Conservation (phyloP, 2,113 vertebrate species). For the Phyllostomus discolor region DNA sequence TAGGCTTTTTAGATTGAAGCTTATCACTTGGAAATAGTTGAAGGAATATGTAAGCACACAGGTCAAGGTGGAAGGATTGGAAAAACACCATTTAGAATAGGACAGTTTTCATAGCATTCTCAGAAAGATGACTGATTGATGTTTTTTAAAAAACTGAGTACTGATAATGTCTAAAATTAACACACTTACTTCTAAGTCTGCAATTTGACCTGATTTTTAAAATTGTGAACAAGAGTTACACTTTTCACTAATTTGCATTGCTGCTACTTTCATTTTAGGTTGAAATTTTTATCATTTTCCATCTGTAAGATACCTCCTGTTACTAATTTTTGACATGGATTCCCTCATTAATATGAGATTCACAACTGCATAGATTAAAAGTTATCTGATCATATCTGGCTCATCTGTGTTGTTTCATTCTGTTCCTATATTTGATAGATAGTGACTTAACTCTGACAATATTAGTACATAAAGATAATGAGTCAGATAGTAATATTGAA, state of each 20-base stretch:
- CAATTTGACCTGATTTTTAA: slow-evolving; percentile 61
- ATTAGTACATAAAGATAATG: slow-evolving; percentile 61
- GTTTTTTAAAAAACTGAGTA: slow-evolving; percentile 15
- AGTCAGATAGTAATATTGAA: slow-evolving; percentile 43
- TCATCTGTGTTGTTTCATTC: slow-evolving; percentile 60
- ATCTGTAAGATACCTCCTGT: slow-evolving; percentile 72
- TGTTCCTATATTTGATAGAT: slow-evolving; percentile 62
- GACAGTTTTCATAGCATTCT: background rate
- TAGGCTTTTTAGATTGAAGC: background rate
- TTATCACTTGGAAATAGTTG: background rate
- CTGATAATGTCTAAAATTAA: slow-evolving; percentile 42
- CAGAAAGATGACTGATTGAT: slow-evolving; percentile 28
- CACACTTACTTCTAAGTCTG: slow-evolving; percentile 57
- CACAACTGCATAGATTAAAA: slow-evolving; percentile 68
- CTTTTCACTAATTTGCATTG: slow-evolving; percentile 73
- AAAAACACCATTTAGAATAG: background rate
- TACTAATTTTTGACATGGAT: slow-evolving; percentile 69
- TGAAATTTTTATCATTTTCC: slow-evolving; percentile 67
- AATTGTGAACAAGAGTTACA: slow-evolving; percentile 63
- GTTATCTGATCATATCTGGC: slow-evolving; percentile 63
- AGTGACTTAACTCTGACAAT: slow-evolving; percentile 48
- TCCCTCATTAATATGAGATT: slow-evolving; percentile 72
- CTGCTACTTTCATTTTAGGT: slow-evolving; percentile 70
- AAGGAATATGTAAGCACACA: background rate
- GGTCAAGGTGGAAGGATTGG: background rate